These are phyloP conservation scores for Palythoa grandis DNA, from an alignment of 92 coral and sea anemone species.

Conservation along the genomic window DNA sequence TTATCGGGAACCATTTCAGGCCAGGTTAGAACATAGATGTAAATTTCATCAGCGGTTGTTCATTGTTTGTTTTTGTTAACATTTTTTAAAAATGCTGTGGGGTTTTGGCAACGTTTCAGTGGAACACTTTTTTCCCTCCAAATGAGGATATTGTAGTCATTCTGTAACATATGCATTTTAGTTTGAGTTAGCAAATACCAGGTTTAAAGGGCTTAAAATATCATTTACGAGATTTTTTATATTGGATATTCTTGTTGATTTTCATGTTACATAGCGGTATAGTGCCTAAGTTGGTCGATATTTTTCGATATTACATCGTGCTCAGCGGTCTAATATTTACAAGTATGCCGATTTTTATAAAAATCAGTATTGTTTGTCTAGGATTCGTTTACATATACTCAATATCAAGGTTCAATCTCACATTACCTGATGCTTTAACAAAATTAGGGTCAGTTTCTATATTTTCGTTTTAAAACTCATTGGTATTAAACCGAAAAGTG, in stretches of 20 bases:
- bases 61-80: background rate
- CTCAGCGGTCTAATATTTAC: slow-evolving; percentile 5
- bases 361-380: background rate
- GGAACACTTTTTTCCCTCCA: background rate
- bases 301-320: slow-evolving; percentile 9
- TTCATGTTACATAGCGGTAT: background rate
- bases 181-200: background rate
- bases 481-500: no score
- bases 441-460: background rate
- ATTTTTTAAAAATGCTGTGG: background rate
- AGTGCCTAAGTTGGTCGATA: background rate
- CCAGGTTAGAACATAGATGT: slow-evolving; percentile 46
- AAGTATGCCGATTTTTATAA: background rate
- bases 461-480: no score
- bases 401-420: background rate
- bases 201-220: background rate
- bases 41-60: background rate
- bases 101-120: background rate
- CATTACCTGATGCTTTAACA: background rate
- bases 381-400: background rate
- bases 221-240: background rate
- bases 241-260: background rate
- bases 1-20: slow-evolving; percentile 62
- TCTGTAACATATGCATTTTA: background rate
- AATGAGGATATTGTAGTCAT: background rate